Percentiles rank a stretch among this genome's conserved stretches.
Evolutionary conservation across 2,113 vertebrate species (phyloP).

Genomic region (Bufo gargarizans): DNA sequence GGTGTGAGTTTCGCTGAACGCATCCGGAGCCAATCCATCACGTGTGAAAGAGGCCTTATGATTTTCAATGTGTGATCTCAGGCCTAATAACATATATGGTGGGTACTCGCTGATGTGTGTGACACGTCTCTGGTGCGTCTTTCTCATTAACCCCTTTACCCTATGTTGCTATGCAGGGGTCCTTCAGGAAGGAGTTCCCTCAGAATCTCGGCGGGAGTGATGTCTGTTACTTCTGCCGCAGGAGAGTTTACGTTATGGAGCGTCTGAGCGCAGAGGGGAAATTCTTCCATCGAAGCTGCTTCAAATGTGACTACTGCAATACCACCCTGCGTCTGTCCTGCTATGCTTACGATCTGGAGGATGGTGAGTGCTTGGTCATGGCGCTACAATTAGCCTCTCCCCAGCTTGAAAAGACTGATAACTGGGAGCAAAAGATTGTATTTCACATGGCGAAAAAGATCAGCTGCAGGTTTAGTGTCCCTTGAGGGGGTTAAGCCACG

Average conservation of each 20-base stretch:
- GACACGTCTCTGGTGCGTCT: too few species aligned
- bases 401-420: background rate
- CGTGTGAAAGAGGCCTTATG: too few species aligned
- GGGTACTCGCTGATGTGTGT: too few species aligned
- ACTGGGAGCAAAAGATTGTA: background rate
- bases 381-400: background rate
- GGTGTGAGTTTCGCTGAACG: too few species aligned
- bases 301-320: conserved; percentile 93
- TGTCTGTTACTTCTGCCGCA: conserved; percentile 93
- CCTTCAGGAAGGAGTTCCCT: conserved; percentile 93
- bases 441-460: too few species aligned
- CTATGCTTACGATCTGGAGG: conserved; percentile 91
- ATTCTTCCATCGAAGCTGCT: conserved; percentile 98
- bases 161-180: conserved; percentile 75
- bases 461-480: background rate
- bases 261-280: conserved; percentile 93
- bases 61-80: too few species aligned
- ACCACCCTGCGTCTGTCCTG: conserved; percentile 91
- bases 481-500: conserved; percentile 13
- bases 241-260: conserved; percentile 98
- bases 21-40: too few species aligned
- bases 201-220: conserved; percentile 96
- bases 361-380: conserved; percentile 74
- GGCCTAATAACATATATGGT: too few species aligned
- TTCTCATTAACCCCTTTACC: background rate